These are phyloP conservation scores for Chymomyza caudatula DNA, from an alignment of 2,888 invertebrate species.

Conservation along the genomic window DNA sequence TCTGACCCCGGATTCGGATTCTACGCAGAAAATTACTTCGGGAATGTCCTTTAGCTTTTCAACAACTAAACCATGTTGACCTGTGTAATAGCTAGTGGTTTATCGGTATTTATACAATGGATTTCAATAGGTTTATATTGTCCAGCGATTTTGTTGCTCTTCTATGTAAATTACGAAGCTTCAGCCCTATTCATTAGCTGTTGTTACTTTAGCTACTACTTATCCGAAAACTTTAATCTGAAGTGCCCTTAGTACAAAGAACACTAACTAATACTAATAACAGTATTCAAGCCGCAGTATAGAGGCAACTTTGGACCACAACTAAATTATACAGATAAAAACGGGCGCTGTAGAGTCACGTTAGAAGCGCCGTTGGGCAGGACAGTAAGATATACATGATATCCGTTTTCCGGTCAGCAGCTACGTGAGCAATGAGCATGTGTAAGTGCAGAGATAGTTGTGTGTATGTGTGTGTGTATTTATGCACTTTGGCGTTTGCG, in stretches of 20 bases:
- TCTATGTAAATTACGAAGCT: no score
- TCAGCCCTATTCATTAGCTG: no score
- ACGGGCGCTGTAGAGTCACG: conserved; percentile 8
- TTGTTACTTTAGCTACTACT: background rate
- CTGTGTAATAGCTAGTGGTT: no score
- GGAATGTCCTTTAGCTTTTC: no score
- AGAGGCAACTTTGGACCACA: conserved; percentile 31
- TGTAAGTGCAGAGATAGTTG: conserved; percentile 21
- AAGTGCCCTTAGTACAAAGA: background rate
- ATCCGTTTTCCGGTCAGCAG: conserved; percentile 42
- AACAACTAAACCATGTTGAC: no score
- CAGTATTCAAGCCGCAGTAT: conserved; percentile 36
- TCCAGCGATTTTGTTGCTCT: no score
- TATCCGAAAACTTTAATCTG: background rate
- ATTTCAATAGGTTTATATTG: no score
- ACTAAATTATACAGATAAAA: conserved; percentile 70
- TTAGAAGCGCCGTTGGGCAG: conserved; percentile 9
- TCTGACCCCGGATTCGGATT: no score
- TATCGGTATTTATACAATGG: no score
- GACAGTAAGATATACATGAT: conserved; percentile 52
- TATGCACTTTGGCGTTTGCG: conserved; percentile 23
- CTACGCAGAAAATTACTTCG: no score
- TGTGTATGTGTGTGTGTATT: conserved; percentile 13
- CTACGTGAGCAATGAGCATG: conserved; percentile 13
- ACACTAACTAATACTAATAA: conserved; percentile 47